A percentile compares a stretch with the other conserved stretches of the same genome.
phyloP scores from a whole-genome alignment of 2,113 vertebrate species.

The Chaetodon trifascialis region DNA sequence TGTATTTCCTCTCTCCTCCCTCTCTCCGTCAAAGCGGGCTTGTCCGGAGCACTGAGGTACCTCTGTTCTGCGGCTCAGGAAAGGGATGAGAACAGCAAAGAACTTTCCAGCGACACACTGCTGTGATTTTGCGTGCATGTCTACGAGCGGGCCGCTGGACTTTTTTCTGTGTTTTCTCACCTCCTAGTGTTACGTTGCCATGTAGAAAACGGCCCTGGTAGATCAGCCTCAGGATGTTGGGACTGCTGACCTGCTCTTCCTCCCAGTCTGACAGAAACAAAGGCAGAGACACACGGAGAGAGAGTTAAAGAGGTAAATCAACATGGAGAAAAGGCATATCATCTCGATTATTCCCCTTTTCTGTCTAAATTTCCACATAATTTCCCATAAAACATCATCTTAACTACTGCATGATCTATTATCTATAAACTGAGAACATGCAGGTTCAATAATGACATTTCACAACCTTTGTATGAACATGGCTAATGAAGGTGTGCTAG shows the following conservation, averaged over 20 bases:
- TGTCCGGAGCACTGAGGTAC: slow-evolving; percentile 79
- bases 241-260: slow-evolving; percentile 98
- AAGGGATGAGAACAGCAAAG: slow-evolving; percentile 72
- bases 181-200: slow-evolving; percentile 98
- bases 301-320: slow-evolving; percentile 10
- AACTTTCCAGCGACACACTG: slow-evolving; percentile 72
- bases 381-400: neutral
- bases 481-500: neutral
- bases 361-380: neutral
- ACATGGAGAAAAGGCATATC: neutral
- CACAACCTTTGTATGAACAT: neutral
- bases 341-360: neutral
- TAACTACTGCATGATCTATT: neutral
- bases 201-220: slow-evolving; percentile 99
- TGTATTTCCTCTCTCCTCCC: slow-evolving; percentile 74
- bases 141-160: slow-evolving; percentile 16
- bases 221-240: slow-evolving; percentile 97
- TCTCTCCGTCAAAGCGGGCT: slow-evolving; percentile 74
- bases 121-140: slow-evolving; percentile 57
- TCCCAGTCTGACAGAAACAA: slow-evolving; percentile 91
- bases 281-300: slow-evolving; percentile 11
- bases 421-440: neutral
- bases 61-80: slow-evolving; percentile 78
- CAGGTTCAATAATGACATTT: neutral
- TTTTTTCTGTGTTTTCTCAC: slow-evolving; percentile 80